These are phyloP conservation scores for Pygoscelis antarcticus DNA, from an alignment of 2,113 vertebrate species.

Conservation along the genomic window DNA sequence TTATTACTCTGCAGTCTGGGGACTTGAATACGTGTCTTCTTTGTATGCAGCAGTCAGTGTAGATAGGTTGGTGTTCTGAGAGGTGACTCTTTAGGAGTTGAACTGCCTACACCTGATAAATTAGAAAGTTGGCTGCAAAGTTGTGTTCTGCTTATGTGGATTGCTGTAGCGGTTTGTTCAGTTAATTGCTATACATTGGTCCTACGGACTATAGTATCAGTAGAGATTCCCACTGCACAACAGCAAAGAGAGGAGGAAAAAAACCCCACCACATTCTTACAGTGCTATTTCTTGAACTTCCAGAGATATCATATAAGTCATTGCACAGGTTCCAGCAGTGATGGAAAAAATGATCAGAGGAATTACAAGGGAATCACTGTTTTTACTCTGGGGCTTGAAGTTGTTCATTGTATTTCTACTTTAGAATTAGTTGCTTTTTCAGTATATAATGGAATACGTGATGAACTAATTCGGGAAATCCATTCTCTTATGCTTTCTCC, in stretches of 20 bases:
- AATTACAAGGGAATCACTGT: neutral
- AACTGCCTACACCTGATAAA: neutral
- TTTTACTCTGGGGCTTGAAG: neutral
- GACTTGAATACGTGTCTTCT: rapidly evolving
- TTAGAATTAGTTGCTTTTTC: neutral
- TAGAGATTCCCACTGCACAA: neutral
- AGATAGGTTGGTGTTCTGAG: neutral
- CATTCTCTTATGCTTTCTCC: slow-evolving; percentile 25
- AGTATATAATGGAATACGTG: neutral
- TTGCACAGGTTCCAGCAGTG: neutral
- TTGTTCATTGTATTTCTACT: neutral
- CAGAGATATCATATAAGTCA: neutral
- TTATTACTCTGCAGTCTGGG: neutral
- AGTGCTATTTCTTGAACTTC: neutral
- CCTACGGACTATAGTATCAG: no score
- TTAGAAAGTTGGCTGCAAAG: neutral
- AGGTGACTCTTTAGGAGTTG: neutral
- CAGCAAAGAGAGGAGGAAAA: neutral
- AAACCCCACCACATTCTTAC: neutral
- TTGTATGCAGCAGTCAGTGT: neutral
- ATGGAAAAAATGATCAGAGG: neutral
- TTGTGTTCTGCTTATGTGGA: rapidly evolving
- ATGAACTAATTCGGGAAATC: neutral
- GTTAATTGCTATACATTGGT: neutral
- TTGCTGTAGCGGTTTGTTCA: neutral